Evolutionary conservation across 2,113 vertebrate genomes (phyloP).

Genomic region (Psittacus erithacus): DNA sequence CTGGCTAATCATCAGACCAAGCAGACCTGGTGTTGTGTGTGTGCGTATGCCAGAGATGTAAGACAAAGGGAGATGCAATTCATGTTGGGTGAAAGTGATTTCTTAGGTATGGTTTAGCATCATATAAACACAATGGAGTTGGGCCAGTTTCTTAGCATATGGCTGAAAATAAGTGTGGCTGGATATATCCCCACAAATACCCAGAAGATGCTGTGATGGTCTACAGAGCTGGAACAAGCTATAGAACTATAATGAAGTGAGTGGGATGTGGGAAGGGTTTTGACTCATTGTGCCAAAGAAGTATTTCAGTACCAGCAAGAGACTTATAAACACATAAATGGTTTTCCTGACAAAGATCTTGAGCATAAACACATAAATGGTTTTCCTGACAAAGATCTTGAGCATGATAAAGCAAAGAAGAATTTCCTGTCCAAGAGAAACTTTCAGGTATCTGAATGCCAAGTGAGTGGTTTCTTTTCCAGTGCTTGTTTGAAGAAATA

Average conservation of each 20-base stretch:
- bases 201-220: not conserved
- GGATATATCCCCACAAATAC: not conserved
- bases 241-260: not conserved
- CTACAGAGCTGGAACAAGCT: not conserved
- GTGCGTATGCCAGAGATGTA: accelerated
- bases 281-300: not conserved
- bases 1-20: not conserved
- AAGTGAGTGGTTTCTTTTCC: not conserved
- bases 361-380: not conserved
- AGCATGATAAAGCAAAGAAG: not conserved
- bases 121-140: not conserved
- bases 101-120: not conserved
- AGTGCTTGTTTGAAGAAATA: not conserved
- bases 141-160: not conserved
- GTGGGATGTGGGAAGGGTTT: not conserved
- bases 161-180: not conserved
- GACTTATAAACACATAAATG: not conserved
- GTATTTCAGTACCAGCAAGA: not conserved
- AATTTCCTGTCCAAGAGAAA: not conserved
- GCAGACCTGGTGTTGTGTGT: not conserved
- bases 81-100: not conserved
- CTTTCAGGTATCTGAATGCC: not conserved
- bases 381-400: not conserved
- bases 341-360: not conserved
- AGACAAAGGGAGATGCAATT: not conserved